Conservation (phyloP, 2,888 invertebrate genomes). For the Tetrapedia diversipes region DNA sequence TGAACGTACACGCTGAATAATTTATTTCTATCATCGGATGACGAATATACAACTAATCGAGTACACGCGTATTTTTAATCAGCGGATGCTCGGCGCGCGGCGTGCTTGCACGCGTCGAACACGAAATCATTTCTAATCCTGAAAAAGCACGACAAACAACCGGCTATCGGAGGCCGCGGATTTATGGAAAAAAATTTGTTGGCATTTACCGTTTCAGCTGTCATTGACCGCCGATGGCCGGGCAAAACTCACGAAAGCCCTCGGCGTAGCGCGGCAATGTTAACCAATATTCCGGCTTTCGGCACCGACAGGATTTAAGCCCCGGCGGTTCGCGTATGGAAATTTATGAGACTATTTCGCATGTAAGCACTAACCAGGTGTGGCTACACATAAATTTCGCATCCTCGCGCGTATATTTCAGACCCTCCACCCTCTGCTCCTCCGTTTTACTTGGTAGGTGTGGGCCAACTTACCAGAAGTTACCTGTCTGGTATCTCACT, state of each 20-base stretch:
- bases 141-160: constrained; percentile 3
- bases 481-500: constrained; percentile 75
- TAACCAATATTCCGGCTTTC: constrained; percentile 76
- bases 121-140: constrained; percentile 21
- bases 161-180: background rate
- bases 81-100: background rate
- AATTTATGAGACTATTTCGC: constrained; percentile 82
- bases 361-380: constrained; percentile 82
- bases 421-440: constrained; percentile 69
- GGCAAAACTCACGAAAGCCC: constrained; percentile 49
- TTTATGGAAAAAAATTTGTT: constrained; percentile 28
- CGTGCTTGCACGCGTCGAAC: background rate
- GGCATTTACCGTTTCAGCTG: constrained; percentile 27
- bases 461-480: constrained; percentile 78
- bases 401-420: constrained; percentile 81
- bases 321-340: constrained; percentile 75
- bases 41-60: background rate
- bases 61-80: background rate
- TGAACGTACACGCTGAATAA: no score
- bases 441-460: constrained; percentile 73
- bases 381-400: constrained; percentile 82
- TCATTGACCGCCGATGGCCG: constrained; percentile 38
- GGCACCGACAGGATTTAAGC: constrained; percentile 77
- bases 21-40: no score
- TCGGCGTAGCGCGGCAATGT: constrained; percentile 55